Conservation (phyloP, 1,140 invertebrate species). For the Listronotus bonariensis region DNA sequence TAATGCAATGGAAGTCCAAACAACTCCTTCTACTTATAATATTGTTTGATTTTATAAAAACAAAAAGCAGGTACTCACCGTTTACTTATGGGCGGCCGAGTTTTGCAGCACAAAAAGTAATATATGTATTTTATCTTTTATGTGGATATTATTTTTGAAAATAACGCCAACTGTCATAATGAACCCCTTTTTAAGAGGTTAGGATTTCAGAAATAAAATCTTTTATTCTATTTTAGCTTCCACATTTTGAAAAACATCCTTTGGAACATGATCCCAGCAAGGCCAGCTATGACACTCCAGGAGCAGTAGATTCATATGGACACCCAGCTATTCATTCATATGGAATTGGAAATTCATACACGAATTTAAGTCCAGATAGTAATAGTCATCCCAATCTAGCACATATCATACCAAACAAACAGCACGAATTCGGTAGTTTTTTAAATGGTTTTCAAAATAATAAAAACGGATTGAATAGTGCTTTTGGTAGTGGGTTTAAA, state of each 20-base stretch:
- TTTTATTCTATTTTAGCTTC: slow-evolving; percentile 32
- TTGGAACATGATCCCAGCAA: slow-evolving; percentile 28
- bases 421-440: neutral
- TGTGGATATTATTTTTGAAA: too few relatives aligned
- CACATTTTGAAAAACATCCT: slow-evolving; percentile 26
- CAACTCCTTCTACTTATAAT: too few relatives aligned
- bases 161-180: too few relatives aligned
- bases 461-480: neutral
- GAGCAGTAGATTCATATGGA: slow-evolving; percentile 30
- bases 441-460: neutral
- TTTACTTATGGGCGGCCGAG: too few relatives aligned
- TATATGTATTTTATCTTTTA: too few relatives aligned
- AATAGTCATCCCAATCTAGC: neutral
- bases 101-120: too few relatives aligned
- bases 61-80: too few relatives aligned
- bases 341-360: neutral
- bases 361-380: neutral
- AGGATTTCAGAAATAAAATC: too few relatives aligned
- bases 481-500: neutral
- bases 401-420: neutral
- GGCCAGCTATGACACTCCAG: slow-evolving; percentile 29
- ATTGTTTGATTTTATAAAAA: too few relatives aligned
- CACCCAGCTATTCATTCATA: neutral
- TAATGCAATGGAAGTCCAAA: too few relatives aligned
- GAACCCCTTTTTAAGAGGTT: too few relatives aligned